Base-by-base conservation (phyloP, 2,888 invertebrate genomes). In the Phortica okadai region DNA sequence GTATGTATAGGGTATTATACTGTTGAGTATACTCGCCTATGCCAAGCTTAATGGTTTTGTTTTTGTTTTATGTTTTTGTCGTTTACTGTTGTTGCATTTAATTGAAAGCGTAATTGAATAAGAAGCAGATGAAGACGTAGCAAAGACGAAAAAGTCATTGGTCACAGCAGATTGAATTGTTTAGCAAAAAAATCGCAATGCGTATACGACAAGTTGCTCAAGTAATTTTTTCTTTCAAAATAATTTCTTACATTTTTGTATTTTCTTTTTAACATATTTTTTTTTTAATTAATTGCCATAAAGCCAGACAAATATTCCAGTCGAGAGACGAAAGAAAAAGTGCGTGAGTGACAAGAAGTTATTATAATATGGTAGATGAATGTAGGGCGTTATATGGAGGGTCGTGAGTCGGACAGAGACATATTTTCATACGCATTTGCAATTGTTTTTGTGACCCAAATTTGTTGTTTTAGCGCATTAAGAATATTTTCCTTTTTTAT, bases 381-480 rank as follows among this genome's bases (percentile, higher is more conserved):
- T 33, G 33, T 33, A 21, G 21, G 21, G 21, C 21, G 21, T 21
- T 21, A 21, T 21, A 1, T 21, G 21, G 21, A 21, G 33, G 33
- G 33, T 4, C 33, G 33, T 33, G 33, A 33, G 33, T 33, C 33
- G 33, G 1, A 33, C 33, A 50, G 6, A 50, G 50, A 50, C 8
- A 50, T 11, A 11, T 50, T 62, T 62, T 10, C 25, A 14, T 56
- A 6, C 16, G 56, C 56, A 14, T 56, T 2, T n/a, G n/a, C 62
- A 62, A 16, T 62, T 62, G 3, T 8, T 16, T 62, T 62, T 62
- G 62, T 25, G 62, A 62, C 62, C 62, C 62, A 62, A 62, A 62
- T 62, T 62, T 56, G 16, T 56, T 6, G 56, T 56, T 10, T 33
- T 33, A 33, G 33, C 33, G 33, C 33, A 33, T 33, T 33, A 33